These are phyloP conservation scores for Cantharis lateralis DNA, from an alignment of 2,888 invertebrate genomes.

Conservation along the genomic window DNA sequence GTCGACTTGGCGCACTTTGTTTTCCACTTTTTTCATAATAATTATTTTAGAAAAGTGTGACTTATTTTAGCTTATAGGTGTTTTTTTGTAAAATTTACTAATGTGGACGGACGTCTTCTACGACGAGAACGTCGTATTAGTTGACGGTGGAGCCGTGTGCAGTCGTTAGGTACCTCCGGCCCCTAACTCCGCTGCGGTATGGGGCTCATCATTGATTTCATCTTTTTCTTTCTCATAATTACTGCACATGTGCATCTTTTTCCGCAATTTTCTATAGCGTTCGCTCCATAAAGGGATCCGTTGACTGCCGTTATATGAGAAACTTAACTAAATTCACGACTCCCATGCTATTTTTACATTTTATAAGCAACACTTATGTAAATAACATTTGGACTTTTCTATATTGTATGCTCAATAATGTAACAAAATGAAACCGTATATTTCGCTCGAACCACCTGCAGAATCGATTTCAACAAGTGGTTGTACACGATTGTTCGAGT, in stretches of 20 bases:
- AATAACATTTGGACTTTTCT: not conserved
- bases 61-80: not conserved
- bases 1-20: not conserved
- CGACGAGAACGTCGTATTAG: not conserved
- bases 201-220: conserved; percentile 10
- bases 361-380: conserved; percentile 1
- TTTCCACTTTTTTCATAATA: not conserved
- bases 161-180: conserved; percentile 32
- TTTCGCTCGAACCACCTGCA: conserved; percentile 44
- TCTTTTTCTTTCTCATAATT: conserved; percentile 13
- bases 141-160: conserved; percentile 38
- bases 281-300: conserved; percentile 46
- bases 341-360: conserved; percentile 6
- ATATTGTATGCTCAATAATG: not conserved
- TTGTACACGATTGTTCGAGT: conserved; percentile 10
- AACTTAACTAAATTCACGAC: conserved; percentile 42
- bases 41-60: not conserved
- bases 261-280: conserved; percentile 39
- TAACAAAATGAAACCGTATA: not conserved
- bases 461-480: conserved; percentile 47
- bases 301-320: conserved; percentile 36
- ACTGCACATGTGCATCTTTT: conserved; percentile 21
- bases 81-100: conserved; percentile 1
- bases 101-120: not conserved
- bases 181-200: conserved; percentile 20